These are phyloP conservation scores for Drosophila diplacantha DNA, from an alignment of 2,888 invertebrate species.

Conservation along the genomic window DNA sequence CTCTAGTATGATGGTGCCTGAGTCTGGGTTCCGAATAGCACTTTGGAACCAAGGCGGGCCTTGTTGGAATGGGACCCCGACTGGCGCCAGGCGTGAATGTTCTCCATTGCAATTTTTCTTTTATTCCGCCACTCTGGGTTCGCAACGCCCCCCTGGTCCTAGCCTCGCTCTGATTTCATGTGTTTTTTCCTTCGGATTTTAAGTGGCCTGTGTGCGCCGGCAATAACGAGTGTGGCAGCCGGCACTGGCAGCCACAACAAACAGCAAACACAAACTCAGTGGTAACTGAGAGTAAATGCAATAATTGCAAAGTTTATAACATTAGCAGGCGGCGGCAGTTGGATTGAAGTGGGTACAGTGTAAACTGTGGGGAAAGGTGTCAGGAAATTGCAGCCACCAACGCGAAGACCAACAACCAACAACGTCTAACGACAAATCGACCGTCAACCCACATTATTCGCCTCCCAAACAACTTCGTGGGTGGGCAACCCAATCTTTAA, in stretches of 20 bases:
- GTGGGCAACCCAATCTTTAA: constrained; percentile 1
- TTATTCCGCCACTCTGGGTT: constrained; percentile 21
- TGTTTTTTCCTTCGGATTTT: constrained; percentile 47
- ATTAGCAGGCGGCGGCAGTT: constrained; percentile 46
- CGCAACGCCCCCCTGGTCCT: constrained; percentile 4
- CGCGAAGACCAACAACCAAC: constrained; percentile 39
- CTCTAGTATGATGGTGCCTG: constrained; percentile 1
- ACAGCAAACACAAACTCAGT: constrained; percentile 36
- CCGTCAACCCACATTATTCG: constrained; percentile 45
- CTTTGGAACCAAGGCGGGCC: constrained; percentile 4
- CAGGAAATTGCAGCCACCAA: constrained; percentile 64
- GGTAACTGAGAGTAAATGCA: constrained; percentile 73
- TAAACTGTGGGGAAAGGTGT: constrained; percentile 12
- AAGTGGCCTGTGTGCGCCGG: constrained; percentile 67
- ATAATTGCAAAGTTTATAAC: constrained; percentile 72
- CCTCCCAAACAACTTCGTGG: constrained; percentile 36
- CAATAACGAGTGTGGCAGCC: constrained; percentile 48
- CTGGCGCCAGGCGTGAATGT: constrained; percentile 71
- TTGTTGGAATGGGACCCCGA: constrained; percentile 33
- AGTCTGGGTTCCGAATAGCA: constrained; percentile 9
- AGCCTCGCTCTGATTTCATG: constrained; percentile 17
- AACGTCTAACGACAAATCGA: constrained; percentile 38
- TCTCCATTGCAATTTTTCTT: constrained; percentile 59
- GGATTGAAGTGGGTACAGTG: neutral
- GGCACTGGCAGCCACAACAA: constrained; percentile 24